Base-by-base conservation (phyloP, 1,140 invertebrate genomes). In the Drosophila ohnishii region DNA sequence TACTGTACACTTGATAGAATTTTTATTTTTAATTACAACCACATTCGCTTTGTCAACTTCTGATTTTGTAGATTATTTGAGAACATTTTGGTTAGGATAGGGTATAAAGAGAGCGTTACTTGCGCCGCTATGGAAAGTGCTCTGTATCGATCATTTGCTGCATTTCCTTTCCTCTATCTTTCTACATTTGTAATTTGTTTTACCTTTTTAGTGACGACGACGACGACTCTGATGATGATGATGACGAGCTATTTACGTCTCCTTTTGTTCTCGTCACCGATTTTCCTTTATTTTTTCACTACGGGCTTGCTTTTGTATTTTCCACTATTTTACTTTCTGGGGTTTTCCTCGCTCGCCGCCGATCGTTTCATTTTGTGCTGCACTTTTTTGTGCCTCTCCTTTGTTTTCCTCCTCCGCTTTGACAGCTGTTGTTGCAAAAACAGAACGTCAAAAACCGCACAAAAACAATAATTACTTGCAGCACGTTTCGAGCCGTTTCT, bases 351-450 rank as follows among this genome's bases (percentile, higher is more conserved):
- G 53, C 39, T 30, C 47, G 45, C 34, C 47, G 51, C 28, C 45
- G 55, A 73, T 74, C 63, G 60, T 58, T 60, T 69, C 55, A 48
- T 71, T 44, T 61, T 40, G 44, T 64, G 78, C 74, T 78, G 79
- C 79, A 82, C 79, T 82, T 78, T 83, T 83, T 82, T 65, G 57
- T 65, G 78, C 78, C 59, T 19, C 61, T 71, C 22, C 44, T 66
- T 67, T 73, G 22, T 40, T 42, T 73, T 56, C 57, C n/a, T 51
- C 28, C 48, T 53, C 19, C 55, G 44, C 53, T 70, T 45, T 67
- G 69, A 78, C 74, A 79, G 80, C 76, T 83, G 80, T 72, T 69
- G 65, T 65, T 66, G 61, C 66, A 60, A 64, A 59, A 32, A 64
- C 51, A 55, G 51, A 55, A 55, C 51, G 51, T 55, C 51, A 57